Evolutionary conservation across 2,113 vertebrate genomes (phyloP).

Genomic region (Lutjanus erythropterus): DNA sequence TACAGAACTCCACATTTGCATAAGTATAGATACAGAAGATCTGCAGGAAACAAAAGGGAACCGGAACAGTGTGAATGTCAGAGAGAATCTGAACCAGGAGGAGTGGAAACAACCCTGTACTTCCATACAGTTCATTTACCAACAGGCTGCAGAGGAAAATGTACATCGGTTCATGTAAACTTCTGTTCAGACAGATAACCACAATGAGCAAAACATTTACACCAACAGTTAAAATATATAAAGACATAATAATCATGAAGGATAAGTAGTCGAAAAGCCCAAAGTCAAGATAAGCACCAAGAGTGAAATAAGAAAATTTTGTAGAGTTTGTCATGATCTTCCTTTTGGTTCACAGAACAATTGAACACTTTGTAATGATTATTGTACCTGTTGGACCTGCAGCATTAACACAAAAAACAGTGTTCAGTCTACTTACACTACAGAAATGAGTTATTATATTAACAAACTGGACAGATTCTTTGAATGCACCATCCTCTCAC

Average conservation of each 20-base stretch:
- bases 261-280: not conserved
- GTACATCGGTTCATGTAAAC: constrained; percentile 81
- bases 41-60: constrained; percentile 69
- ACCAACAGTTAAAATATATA: not conserved
- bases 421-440: no score
- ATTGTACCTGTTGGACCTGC: no score
- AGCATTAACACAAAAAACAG: no score
- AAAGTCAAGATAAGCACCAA: not conserved
- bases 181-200: constrained; percentile 65
- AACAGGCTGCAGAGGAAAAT: constrained; percentile 70
- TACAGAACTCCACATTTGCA: constrained; percentile 51
- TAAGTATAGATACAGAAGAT: constrained; percentile 72
- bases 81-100: constrained; percentile 51
- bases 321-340: constrained; percentile 31
- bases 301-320: not conserved
- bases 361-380: no score
- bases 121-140: constrained; percentile 56
- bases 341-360: no score
- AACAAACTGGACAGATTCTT: no score
- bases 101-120: constrained; percentile 38
- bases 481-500: no score
- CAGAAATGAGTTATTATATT: no score
- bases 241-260: not conserved
- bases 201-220: constrained; percentile 48
- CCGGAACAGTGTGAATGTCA: constrained; percentile 31